Percentiles rank a stretch among this genome's conserved stretches.
Evolutionary conservation across 1,140 invertebrate genomes (phyloP).

Genomic region (Pinna nobilis): DNA sequence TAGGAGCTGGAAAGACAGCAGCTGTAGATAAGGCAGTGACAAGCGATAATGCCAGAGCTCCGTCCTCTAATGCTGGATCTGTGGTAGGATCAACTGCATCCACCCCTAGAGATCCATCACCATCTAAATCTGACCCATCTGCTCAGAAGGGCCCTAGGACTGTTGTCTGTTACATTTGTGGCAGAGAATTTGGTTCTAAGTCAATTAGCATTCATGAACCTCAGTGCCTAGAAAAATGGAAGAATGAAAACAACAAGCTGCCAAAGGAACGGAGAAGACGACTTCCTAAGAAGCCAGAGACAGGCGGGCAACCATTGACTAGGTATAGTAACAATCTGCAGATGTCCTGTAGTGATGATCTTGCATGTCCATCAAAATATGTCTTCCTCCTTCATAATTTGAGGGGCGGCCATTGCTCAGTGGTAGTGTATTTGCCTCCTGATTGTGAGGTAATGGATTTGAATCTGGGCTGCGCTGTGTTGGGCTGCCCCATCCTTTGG

Average conservation of each 20-base stretch:
- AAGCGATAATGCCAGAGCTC: not conserved
- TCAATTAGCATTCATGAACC: slow-evolving; percentile 85
- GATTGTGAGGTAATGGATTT: no score
- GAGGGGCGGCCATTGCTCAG: no score
- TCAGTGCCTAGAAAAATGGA: slow-evolving; percentile 86
- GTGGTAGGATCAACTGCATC: not conserved
- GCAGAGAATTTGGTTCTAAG: slow-evolving; percentile 71
- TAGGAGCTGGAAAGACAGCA: slow-evolving; percentile 86
- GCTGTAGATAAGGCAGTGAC: slow-evolving; percentile 1
- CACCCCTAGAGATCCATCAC: not conserved
- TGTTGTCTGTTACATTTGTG: slow-evolving; percentile 74
- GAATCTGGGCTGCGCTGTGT: no score
- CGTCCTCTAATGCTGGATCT: not conserved
- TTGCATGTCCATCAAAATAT: no score
- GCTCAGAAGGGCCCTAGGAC: slow-evolving; percentile 34
- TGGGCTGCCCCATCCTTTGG: no score
- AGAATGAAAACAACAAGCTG: slow-evolving; percentile 81
- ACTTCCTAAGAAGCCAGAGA: slow-evolving; percentile 79
- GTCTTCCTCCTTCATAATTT: no score
- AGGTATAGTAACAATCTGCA: slow-evolving; percentile 24
- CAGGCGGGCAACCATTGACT: slow-evolving; percentile 34
- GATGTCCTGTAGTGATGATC: no score
- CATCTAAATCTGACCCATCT: no score
- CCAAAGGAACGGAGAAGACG: slow-evolving; percentile 78
- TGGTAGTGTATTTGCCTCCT: no score